Evolutionary conservation across 2,888 invertebrate species (phyloP), one percentile per base, ranked within the genome.

Genomic region (Xanthorhoe spadicearia): DNA sequence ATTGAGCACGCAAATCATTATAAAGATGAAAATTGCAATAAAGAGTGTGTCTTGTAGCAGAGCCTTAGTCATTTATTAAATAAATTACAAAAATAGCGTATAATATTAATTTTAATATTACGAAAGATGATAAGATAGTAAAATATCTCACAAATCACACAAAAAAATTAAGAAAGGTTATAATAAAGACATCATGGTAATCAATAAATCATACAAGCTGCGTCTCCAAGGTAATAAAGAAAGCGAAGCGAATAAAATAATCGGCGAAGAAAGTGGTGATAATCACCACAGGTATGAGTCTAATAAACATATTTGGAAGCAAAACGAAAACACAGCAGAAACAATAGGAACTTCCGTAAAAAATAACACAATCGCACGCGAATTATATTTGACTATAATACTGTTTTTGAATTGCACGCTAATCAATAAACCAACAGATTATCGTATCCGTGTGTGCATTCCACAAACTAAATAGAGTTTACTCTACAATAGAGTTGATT

Each of bases 191-290:
- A 56, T 46, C 53, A 23, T 23, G 43, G 56, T 48, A 50, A 59
- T 60, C 32, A 68, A 54, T 61, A 72, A 71, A 75, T 60, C 66
- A 73, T 68, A 69, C 70, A 69, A 69, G 54, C 66, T 67, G 74
- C 77, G 71, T 73, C 77, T 83, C 82, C 83, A 77, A 85, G 83
- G 76, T 77, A 70, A 65, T 62, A 64, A 85, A 75, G 90, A 90
- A 90, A 91, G 90, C 88, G 90, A 88, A 85, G 79, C 89, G 83
- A 88, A 90, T 83, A 77, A 81, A 81, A 81, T 82, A 83, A 87
- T 88, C 82, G 87, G 82, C 76, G 79, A 87, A 86, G 89, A 90
- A 90, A 90, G 90, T 88, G 86, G 86, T 81, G 73, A 78, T 80
- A 89, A 90, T 88, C 83, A 84, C 84, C 85, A 84, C 84, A 78